phyloP scores from a whole-genome alignment of 2,113 vertebrate species.

The Aphelocoma coerulescens region DNA sequence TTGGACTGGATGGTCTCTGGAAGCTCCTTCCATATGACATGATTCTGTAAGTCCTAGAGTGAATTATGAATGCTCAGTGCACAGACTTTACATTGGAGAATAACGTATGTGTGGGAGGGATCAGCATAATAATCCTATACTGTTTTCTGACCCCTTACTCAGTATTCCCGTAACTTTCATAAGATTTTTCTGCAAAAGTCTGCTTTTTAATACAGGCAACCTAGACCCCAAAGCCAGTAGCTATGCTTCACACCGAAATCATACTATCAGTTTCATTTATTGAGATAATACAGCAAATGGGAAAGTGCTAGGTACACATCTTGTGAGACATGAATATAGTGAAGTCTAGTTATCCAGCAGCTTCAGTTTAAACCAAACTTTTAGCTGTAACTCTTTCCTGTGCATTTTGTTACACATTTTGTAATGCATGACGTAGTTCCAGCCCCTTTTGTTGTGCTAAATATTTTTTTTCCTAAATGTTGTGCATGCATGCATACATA shows the following conservation, averaged over 20 bases:
- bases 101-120: background rate
- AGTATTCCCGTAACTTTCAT: background rate
- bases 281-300: background rate
- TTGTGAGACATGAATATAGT: background rate
- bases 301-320: background rate
- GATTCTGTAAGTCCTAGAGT: background rate
- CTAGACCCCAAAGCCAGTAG: background rate
- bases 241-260: background rate
- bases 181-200: background rate
- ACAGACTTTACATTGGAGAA: background rate
- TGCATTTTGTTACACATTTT: background rate
- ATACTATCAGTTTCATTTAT: background rate
- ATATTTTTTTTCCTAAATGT: background rate
- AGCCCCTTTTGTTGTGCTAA: background rate
- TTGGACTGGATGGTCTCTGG: background rate
- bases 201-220: background rate
- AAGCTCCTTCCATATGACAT: background rate
- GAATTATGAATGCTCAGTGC: background rate
- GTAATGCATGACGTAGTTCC: background rate
- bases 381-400: background rate
- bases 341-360: background rate
- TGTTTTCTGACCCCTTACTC: background rate
- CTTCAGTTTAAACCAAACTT: background rate
- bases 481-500: background rate
- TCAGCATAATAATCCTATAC: background rate